Conservation (phyloP, 2,797 vertebrate species). For the Microctenopoma stevenorrisi region DNA sequence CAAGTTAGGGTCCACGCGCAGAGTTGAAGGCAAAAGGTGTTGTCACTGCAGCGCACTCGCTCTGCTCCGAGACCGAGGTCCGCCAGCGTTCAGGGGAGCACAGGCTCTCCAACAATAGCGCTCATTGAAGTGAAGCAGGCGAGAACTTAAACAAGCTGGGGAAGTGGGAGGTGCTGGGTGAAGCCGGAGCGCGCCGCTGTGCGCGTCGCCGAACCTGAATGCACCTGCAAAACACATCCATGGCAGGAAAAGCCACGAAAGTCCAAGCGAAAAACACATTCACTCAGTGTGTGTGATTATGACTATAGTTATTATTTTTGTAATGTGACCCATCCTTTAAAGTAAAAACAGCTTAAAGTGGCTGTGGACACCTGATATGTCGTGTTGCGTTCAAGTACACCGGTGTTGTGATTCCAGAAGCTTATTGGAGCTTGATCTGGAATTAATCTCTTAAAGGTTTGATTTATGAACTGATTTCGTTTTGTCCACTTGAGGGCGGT, state of each 20-base stretch:
- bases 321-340: not conserved
- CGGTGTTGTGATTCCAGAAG: no score
- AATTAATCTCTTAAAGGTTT: not conserved
- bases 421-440: not conserved
- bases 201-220: constrained; percentile 45
- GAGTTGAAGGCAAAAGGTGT: not conserved
- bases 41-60: constrained; percentile 18
- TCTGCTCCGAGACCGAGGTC: constrained; percentile 18
- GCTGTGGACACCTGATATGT: not conserved
- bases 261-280: no score
- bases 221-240: constrained; percentile 53
- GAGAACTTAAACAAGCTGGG: constrained; percentile 48
- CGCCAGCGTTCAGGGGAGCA: constrained; percentile 26
- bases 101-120: constrained; percentile 52
- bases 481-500: not conserved
- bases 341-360: no score
- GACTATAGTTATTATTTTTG: not conserved
- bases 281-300: not conserved
- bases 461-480: not conserved
- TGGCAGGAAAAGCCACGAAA: not conserved
- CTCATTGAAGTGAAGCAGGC: constrained; percentile 47
- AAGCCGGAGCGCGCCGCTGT: constrained; percentile 34
- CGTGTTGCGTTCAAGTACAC: not conserved
- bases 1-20: not conserved
- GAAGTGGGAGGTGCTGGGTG: constrained; percentile 60